Base-by-base conservation (phyloP, 2,797 vertebrate species). In the Squalus acanthias region DNA sequence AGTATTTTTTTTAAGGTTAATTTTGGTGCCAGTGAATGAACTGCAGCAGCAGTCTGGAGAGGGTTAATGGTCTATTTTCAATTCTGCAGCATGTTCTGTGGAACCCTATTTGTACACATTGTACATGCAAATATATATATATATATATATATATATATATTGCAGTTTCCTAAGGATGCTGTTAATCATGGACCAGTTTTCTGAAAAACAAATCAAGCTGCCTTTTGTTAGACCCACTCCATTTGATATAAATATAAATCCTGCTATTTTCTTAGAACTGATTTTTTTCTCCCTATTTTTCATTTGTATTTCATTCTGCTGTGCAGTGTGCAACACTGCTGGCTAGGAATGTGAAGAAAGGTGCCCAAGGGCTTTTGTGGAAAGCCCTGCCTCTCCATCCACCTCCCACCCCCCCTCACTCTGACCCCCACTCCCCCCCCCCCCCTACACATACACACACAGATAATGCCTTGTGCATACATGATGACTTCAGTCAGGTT, bases 401-500 rank as follows among this genome's bases (percentile, higher is more conserved):
- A 57, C 87, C 92, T 89, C 95, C 79, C n/a, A 85, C 79, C 33
- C 96, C 96, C 95, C 96, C 91, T 96, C 95, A 72, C 89, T 72
- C 96, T 57, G 53, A 2, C 15, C 57, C 24, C 1, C 26, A 20
- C 96, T 46, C 96, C 95, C 96, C 96, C 96, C 96, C 96, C 96
- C 92, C 70, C 76, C 96, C 88, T 96, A 96, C 97, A 96, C 96
- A 97, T 97, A 97, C 97, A 97, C 97, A 97, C 97, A 97, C 50
- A 97, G 97, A 97, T 97, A 97, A 98, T 97, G 97, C 97, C 97
- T 98, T 97, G 97, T 98, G 98, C 98, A 98, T 98, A 98, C 98
- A 98, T 98, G 98, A 98, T 98, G 98, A 98, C 98, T 97, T 98
- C 98, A 98, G 98, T 98, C 97, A 96, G 98, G 97, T 97, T 98